Evolutionary conservation across 2,113 vertebrate species (phyloP), one percentile per base, ranked within the genome.

Genomic region (Suricata suricatta): DNA sequence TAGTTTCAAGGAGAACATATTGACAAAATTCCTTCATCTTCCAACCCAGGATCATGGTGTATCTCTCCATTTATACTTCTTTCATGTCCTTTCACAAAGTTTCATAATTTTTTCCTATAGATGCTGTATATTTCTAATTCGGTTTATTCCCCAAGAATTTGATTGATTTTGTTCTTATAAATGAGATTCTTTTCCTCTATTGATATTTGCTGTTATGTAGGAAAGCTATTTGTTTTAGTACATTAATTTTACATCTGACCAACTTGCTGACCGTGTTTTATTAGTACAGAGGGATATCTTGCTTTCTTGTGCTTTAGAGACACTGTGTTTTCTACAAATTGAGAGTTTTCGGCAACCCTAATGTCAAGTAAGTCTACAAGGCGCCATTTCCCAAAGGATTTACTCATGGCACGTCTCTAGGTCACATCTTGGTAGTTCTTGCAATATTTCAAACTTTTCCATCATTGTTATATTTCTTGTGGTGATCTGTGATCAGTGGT

Each of bases 161-260:
- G 54, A 88, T 11, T 47, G 17, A 83, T 84, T 92, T 19, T 97
- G 10, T 77, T 96, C n/a, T 88, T 82, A 72, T 41, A 93, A 63
- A 38, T 33, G 50, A 17, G 54, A 44, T 44, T 25, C 14, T 57
- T 19, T 23, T 12, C 31, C 5, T 21, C 27, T 41, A 76, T 9
- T 81, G 35, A 25, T 52, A 90, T 57, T 93, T 93, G 27, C 7
- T 47, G 5, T 60, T 68, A 90, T 25, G 66, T 23, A 38, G 15
- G 23, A 86, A 95, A 63, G 33, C 23, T 76, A 86, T 83, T 69
- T 86, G 38, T 86, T 93, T 82, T 82, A 76, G 5, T 38, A 52
- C 38, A 79, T 82, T 90, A 90, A 60, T 86, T 44, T 88, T 94
- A 66, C 14, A 15, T 50, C 23, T 35, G 44, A 54, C 10, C n/a